These are phyloP conservation scores for Laothoe populi DNA, from an alignment of 2,888 invertebrate genomes.

Conservation along the genomic window DNA sequence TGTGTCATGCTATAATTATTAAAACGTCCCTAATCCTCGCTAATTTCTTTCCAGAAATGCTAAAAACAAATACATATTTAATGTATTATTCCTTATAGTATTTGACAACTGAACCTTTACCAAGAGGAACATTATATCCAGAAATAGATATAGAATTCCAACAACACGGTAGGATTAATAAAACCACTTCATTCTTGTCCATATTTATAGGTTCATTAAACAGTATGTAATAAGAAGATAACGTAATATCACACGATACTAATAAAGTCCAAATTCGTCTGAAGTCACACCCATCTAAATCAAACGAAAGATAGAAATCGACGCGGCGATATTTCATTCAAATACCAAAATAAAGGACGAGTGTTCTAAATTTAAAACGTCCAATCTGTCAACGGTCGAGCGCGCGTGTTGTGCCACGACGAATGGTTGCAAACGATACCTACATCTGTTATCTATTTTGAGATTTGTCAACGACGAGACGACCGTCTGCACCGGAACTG, in stretches of 20 bases:
- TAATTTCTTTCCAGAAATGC: not conserved
- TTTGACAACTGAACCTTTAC: not conserved
- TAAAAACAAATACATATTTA: not conserved
- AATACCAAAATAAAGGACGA: constrained; percentile 75
- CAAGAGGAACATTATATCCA: constrained; percentile 6
- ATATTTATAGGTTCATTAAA: constrained; percentile 21
- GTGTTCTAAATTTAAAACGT: constrained; percentile 77
- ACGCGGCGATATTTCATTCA: constrained; percentile 75
- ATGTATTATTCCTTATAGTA: not conserved
- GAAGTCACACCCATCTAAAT: constrained; percentile 35
- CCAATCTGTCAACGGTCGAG: constrained; percentile 83
- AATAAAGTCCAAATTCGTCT: constrained; percentile 32
- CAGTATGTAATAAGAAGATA: constrained; percentile 12
- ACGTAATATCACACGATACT: constrained; percentile 7
- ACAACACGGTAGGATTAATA: constrained; percentile 4
- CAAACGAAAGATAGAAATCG: constrained; percentile 55
- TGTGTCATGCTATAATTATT: not conserved
- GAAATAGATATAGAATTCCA: constrained; percentile 19
- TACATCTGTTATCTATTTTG: constrained; percentile 81
- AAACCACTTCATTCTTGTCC: constrained; percentile 18
- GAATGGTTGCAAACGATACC: constrained; percentile 80
- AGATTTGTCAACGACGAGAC: constrained; percentile 72
- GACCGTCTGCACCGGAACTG: constrained; percentile 74
- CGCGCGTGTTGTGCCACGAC: constrained; percentile 80
- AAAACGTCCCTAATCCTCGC: constrained; percentile 1